phyloP scores from a whole-genome alignment of 2,797 vertebrate species.

The Amniataba percoides region DNA sequence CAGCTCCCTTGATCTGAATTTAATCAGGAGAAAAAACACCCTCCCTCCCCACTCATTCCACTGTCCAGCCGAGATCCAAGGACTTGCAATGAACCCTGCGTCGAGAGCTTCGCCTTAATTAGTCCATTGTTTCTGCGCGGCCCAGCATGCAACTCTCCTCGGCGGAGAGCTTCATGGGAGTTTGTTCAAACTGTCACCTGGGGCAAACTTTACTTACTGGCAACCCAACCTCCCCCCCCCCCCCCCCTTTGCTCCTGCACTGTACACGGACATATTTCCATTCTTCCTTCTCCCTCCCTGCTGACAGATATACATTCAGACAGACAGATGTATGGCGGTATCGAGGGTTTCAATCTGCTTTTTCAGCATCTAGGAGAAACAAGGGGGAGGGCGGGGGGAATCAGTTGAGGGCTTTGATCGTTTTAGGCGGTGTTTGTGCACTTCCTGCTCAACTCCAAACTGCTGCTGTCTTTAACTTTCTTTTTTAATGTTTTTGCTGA shows the following conservation, averaged over 20 bases:
- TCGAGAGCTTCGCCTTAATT: constrained; percentile 78
- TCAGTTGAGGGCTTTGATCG: constrained; percentile 63
- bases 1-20: constrained; percentile 79
- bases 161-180: constrained; percentile 64
- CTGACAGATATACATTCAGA: constrained; percentile 62
- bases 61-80: constrained; percentile 74
- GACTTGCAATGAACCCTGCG: constrained; percentile 68
- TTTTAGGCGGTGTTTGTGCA: constrained; percentile 61
- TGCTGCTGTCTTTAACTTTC: constrained; percentile 12
- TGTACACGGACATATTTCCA: constrained; percentile 51
- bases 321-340: constrained; percentile 55
- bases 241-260: constrained; percentile 2
- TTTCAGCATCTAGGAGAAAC: constrained; percentile 52
- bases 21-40: constrained; percentile 60
- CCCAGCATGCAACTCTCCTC: constrained; percentile 71
- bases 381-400: constrained; percentile 18
- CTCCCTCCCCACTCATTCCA: constrained; percentile 55
- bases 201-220: constrained; percentile 70
- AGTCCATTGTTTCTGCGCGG: constrained; percentile 74
- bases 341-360: constrained; percentile 69
- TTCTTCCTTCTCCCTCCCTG: constrained; percentile 39
- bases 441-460: constrained; percentile 34
- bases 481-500: neutral
- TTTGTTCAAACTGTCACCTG: constrained; percentile 80
- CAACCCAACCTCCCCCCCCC: constrained; percentile 8